Conservation (phyloP, 2,888 invertebrate species). For the Byasa hedistus region DNA sequence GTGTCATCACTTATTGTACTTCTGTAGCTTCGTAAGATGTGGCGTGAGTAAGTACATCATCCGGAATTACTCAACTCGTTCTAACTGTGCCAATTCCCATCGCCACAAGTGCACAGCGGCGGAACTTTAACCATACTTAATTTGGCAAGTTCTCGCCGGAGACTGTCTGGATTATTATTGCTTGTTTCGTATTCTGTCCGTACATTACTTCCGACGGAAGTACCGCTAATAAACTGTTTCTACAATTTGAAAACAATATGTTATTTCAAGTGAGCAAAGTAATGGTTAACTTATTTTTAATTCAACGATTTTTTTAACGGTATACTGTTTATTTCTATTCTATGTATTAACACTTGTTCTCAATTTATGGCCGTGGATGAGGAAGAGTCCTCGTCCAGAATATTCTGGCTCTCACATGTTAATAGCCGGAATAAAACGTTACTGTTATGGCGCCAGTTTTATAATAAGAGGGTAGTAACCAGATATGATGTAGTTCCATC, state of each 20-base stretch:
- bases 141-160: conserved; percentile 30
- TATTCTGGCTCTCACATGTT: too few relatives aligned
- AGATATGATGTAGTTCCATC: too few relatives aligned
- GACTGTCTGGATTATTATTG: conserved; percentile 29
- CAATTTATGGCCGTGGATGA: too few relatives aligned
- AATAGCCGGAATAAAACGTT: too few relatives aligned
- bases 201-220: conserved; percentile 14
- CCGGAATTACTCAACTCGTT: conserved; percentile 21
- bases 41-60: conserved; percentile 22
- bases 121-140: conserved; percentile 30
- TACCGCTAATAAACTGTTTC: conserved; percentile 11
- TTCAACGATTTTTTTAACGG: too few relatives aligned
- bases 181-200: conserved; percentile 24
- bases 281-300: not conserved
- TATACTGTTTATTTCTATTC: too few relatives aligned
- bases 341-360: too few relatives aligned
- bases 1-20: conserved; percentile 19
- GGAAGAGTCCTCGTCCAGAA: too few relatives aligned
- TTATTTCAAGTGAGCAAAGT: not conserved
- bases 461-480: too few relatives aligned
- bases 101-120: conserved; percentile 26
- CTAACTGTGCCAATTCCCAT: conserved; percentile 27
- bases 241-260: conserved; percentile 1
- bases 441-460: too few relatives aligned
- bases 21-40: conserved; percentile 1